Evolutionary conservation across 2,888 invertebrate genomes (phyloP), one percentile per base, ranked within the genome.

Genomic region (Agriopis marginaria): DNA sequence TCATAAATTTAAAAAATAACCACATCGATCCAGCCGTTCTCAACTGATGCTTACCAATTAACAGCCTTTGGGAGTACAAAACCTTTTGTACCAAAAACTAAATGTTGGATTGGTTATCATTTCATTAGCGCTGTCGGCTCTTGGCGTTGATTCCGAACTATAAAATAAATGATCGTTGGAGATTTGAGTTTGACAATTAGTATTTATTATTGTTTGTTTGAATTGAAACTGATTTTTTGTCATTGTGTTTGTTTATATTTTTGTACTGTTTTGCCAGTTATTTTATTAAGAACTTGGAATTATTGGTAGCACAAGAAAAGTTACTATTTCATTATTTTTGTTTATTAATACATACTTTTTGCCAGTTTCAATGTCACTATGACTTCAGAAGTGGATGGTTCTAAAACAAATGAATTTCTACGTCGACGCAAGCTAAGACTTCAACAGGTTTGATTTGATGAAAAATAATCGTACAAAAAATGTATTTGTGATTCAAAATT

Each of bases 401-500:
- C 86, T 70, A 89, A 92, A 94, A 93, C 93, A 92, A 93, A 91
- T 89, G 93, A 94, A 88, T 87, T 93, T 86, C 78, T 89, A 73
- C 87, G 90, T 75, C 86, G 93, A 78, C 88, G 94, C 79, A 92
- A 91, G 79, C 84, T 94, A 66, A 87, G 94, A 86, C 87, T 94
- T 86, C 92, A 91, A 79, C 94, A 94, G 92, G 94, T 94, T 87
- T 82, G 86, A 51, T 65, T 87, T 82, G 86, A 51, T 65, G 59
- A 78, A 72, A 74, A 77, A 74, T 72, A 54, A 47, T 32, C 73
- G 68, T 23, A 2, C 0, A 51, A 66, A 65, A 68, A 74, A 58
- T 70, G 47, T 51, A 42, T 56, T 23, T 70, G 77, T 76, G 73
- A 66, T 75, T 7, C 42, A 63, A 68, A 72, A 78, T 75, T 78